phyloP scores from a whole-genome alignment of 2,888 invertebrate species.

The Sesia apiformis region DNA sequence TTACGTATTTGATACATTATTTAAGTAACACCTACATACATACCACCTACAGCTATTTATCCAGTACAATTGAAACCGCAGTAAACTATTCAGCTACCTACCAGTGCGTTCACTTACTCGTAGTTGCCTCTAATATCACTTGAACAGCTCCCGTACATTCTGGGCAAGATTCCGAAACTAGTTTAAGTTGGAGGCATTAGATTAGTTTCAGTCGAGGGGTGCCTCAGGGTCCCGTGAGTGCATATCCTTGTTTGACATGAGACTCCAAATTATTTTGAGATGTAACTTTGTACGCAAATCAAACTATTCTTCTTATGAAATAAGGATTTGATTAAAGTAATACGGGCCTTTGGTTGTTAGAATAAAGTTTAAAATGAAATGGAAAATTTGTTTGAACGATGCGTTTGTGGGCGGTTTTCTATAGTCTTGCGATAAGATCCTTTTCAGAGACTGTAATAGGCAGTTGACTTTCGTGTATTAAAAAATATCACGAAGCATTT shows the following conservation, averaged over 20 bases:
- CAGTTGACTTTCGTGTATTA: no score
- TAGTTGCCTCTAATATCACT: conserved; percentile 1
- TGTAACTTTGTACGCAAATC: conserved; percentile 10
- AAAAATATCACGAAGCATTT: no score
- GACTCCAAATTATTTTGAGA: conserved; percentile 56
- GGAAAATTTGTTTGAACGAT: no score
- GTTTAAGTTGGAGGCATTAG: conserved; percentile 36
- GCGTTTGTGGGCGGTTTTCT: no score
- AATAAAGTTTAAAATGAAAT: no score
- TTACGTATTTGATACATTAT: no score
- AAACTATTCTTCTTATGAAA: background rate
- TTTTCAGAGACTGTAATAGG: no score
- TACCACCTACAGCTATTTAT: no score
- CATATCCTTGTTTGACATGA: conserved; percentile 68
- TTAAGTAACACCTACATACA: no score
- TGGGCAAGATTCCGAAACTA: conserved; percentile 13
- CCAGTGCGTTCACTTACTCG: background rate
- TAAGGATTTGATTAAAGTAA: no score
- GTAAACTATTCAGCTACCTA: background rate
- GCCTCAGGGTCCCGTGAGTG: conserved; percentile 40
- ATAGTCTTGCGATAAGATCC: no score
- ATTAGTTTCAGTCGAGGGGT: conserved; percentile 44
- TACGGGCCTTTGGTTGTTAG: no score
- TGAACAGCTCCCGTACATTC: conserved; percentile 5
- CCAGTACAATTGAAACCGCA: background rate